Evolutionary conservation across 2,888 invertebrate species (phyloP).

Genomic region (Tetranychus truncatus): DNA sequence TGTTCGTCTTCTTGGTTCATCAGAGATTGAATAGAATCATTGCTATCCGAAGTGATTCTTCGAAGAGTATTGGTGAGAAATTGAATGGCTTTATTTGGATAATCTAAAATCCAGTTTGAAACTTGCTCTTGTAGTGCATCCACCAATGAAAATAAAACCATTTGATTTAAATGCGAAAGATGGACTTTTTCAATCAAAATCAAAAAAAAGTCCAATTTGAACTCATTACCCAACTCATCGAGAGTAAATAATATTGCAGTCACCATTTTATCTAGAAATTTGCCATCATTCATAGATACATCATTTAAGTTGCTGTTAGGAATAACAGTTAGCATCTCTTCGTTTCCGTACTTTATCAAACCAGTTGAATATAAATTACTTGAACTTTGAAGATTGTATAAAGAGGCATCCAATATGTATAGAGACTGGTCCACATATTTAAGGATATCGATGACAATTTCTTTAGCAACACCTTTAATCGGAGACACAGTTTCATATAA

Average conservation of each 20-base stretch:
- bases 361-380: not conserved
- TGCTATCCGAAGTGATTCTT: constrained; percentile 1
- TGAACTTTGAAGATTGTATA: not conserved
- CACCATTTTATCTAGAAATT: not conserved
- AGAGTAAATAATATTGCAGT: not conserved
- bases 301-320: not conserved
- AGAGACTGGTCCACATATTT: not conserved
- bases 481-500: not conserved
- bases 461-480: not conserved
- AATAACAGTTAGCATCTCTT: not conserved
- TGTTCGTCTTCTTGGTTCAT: not conserved
- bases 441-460: not conserved
- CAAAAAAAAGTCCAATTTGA: constrained; percentile 14
- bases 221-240: not conserved
- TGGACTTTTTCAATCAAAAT: constrained; percentile 12
- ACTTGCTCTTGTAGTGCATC: constrained; percentile 10
- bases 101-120: not conserved
- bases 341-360: not conserved
- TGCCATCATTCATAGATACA: not conserved
- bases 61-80: constrained; percentile 12
- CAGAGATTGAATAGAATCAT: not conserved
- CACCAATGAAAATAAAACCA: constrained; percentile 15
- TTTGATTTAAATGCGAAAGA: not conserved
- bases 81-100: not conserved
- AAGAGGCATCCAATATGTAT: not conserved